Conservation (phyloP, 2,888 invertebrate species). For the Oxytorus armatus region DNA sequence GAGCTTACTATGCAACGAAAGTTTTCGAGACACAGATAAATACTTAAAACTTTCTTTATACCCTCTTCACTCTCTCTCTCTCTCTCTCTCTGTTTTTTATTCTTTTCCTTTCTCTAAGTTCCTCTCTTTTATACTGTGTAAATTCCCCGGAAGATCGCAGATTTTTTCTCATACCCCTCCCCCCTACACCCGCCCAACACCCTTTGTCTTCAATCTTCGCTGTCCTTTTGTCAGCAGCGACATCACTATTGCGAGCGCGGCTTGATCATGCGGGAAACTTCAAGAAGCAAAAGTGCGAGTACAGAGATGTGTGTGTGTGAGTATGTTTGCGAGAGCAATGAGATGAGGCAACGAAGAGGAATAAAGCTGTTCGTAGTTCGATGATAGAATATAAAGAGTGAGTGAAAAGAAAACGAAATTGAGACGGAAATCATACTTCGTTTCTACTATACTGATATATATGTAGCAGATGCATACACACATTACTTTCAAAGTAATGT, state of each 20-base stretch:
- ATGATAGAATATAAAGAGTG: conserved; percentile 24
- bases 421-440: conserved; percentile 34
- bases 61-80: conserved; percentile 46
- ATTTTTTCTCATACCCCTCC: conserved; percentile 48
- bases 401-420: not conserved
- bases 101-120: conserved; percentile 42
- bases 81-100: conserved; percentile 9
- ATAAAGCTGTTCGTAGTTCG: conserved; percentile 40
- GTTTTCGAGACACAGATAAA: conserved; percentile 67
- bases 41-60: conserved; percentile 66
- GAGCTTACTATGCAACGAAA: conserved; percentile 61
- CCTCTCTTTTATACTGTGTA: conserved; percentile 31
- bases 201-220: conserved; percentile 56
- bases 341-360: conserved; percentile 40
- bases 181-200: too few species aligned
- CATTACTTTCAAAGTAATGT: not conserved
- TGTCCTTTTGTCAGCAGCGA: conserved; percentile 27
- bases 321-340: not conserved
- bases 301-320: conserved; percentile 4
- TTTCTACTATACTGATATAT: conserved; percentile 9
- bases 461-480: not conserved
- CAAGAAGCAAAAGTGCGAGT: conserved; percentile 32
- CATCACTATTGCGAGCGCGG: not conserved
- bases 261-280: conserved; percentile 49
- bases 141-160: conserved; percentile 42